Evolutionary conservation across 2,113 vertebrate genomes (phyloP).

Genomic region (Athene noctua): DNA sequence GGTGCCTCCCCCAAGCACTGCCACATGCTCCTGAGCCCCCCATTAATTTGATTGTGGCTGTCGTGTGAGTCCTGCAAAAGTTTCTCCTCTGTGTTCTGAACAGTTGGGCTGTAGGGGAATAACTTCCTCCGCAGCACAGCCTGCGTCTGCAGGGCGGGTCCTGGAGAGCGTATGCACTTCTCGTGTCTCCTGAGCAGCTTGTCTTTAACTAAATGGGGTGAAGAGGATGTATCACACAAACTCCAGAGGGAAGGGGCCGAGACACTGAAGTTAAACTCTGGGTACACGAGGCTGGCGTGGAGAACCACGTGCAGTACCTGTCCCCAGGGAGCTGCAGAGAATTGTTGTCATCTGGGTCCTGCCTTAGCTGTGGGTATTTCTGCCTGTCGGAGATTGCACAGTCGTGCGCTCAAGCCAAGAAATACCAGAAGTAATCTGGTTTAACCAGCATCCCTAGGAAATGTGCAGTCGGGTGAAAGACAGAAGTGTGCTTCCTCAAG

Average conservation of each 20-base stretch:
- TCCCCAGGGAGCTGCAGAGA: not conserved
- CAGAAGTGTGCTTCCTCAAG: not conserved
- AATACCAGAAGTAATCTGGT: not conserved
- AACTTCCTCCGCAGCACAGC: not conserved
- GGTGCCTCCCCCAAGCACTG: not conserved
- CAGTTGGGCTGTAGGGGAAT: too few species aligned
- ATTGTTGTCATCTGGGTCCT: not conserved
- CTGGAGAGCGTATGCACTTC: not conserved
- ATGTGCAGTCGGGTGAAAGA: fast-evolving
- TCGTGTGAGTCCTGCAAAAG: not conserved
- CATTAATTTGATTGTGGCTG: not conserved
- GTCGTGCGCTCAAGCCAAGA: not conserved
- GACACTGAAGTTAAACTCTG: too few species aligned
- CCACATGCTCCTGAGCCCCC: not conserved
- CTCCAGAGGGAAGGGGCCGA: not conserved
- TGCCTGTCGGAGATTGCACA: fast-evolving
- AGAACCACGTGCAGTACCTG: not conserved
- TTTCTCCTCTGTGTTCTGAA: not conserved
- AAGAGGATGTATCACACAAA: not conserved
- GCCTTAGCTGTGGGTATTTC: not conserved
- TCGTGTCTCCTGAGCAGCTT: not conserved
- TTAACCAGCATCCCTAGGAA: not conserved
- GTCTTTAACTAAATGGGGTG: not conserved
- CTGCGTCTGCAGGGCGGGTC: not conserved
- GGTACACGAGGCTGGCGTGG: fast-evolving